Percentiles rank a stretch among this genome's conserved stretches.
These are phyloP conservation scores for Nerophis lumbriciformis DNA, from an alignment of 2,113 vertebrate species.

Conservation along the genomic window DNA sequence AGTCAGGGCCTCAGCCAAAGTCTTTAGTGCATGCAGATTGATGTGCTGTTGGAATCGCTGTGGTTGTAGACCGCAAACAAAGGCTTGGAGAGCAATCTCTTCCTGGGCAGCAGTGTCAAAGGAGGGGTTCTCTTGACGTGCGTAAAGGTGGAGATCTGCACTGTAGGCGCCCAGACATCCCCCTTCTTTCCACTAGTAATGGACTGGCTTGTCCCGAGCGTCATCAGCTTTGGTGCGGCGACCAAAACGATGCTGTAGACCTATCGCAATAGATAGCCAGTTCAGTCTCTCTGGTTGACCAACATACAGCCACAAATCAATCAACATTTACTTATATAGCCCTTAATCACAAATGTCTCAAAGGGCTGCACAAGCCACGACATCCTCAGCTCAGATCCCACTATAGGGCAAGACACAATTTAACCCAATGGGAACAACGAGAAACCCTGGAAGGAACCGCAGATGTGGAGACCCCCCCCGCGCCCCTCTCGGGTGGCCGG, in stretches of 20 bases:
- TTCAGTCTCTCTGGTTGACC: background rate
- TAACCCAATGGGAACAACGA: no score
- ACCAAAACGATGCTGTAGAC: background rate
- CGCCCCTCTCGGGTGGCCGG: no score
- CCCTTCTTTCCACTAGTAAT: background rate
- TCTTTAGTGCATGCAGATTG: background rate
- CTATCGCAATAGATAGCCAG: background rate
- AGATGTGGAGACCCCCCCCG: no score
- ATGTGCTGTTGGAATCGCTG: background rate
- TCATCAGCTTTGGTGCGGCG: background rate
- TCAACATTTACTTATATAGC: no score
- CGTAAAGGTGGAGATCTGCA: background rate
- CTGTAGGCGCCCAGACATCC: background rate
- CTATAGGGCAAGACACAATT: no score
- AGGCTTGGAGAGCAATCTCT: background rate
- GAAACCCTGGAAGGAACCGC: no score
- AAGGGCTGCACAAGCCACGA: no score
- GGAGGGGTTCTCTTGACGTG: background rate
- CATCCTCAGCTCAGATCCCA: no score
- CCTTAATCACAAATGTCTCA: no score
- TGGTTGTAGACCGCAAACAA: background rate
- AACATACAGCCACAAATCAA: no score
- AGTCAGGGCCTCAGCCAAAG: background rate
- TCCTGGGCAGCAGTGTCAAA: background rate
- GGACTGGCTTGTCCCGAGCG: conserved; percentile 3